Evolutionary conservation across 37 sponge, comb jelly and placozoan genomes (phyloP).

Genomic region (Ianthella basta): DNA sequence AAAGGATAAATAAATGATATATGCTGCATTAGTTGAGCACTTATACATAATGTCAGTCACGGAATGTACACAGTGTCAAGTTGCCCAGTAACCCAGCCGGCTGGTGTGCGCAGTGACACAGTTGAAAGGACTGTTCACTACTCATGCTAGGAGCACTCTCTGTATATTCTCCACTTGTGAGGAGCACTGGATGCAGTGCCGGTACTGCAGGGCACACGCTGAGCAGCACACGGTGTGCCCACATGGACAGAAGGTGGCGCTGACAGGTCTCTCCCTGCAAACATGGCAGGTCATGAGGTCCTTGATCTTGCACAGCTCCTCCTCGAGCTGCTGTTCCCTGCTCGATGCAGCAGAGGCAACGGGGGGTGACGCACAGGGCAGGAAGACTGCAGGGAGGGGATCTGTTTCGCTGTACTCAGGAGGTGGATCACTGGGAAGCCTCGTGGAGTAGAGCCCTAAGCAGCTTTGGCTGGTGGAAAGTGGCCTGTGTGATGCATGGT

Average conservation of each 20-base stretch:
- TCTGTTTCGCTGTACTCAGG: conserved; percentile 73
- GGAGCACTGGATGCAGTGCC: conserved; percentile 62
- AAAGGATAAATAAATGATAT: no score
- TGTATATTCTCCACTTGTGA: conserved; percentile 40
- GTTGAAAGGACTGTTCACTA: background rate
- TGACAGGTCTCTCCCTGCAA: conserved; percentile 71
- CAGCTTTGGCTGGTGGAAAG: background rate
- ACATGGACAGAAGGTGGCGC: conserved; percentile 85
- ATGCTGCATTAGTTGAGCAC: no score
- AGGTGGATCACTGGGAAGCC: conserved; percentile 30
- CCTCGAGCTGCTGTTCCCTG: conserved; percentile 65
- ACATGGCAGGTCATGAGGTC: conserved; percentile 76
- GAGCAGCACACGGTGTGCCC: conserved; percentile 83
- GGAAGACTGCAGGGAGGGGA: background rate
- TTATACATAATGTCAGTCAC: no score
- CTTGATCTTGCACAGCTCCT: conserved; percentile 65
- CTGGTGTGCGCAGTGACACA: no score
- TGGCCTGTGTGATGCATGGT: background rate
- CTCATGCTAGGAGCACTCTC: conserved; percentile 61
- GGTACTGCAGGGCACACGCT: conserved; percentile 53
- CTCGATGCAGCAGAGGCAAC: conserved; percentile 30
- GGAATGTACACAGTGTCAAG: no score
- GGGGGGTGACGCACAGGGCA: no score
- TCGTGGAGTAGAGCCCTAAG: background rate
- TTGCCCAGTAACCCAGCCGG: no score